Evolutionary conservation across 2,113 vertebrate genomes (phyloP).

Genomic region (Sturnira hondurensis): DNA sequence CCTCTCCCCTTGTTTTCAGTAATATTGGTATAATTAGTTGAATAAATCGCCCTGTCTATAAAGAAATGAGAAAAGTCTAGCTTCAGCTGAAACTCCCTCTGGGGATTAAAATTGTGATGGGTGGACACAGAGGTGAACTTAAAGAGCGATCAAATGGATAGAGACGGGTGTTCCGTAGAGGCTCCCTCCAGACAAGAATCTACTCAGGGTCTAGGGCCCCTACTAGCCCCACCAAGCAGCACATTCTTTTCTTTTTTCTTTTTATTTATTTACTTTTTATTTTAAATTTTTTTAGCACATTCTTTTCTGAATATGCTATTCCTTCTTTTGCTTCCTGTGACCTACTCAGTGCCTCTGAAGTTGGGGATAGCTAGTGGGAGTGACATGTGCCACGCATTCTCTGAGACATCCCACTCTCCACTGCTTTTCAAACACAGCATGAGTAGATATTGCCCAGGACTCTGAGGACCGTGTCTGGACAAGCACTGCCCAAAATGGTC

Average conservation of each 20-base stretch:
- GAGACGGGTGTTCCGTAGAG: not conserved
- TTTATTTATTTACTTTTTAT: too few relatives aligned
- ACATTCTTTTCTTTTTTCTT: not conserved
- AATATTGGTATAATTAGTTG: slow-evolving; percentile 7
- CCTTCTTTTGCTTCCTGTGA: not conserved
- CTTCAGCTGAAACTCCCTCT: not conserved
- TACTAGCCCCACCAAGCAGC: not conserved
- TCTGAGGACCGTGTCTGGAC: not conserved
- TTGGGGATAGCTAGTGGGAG: not conserved
- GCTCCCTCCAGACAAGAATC: not conserved
- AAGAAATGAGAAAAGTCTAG: not conserved
- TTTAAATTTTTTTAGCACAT: not conserved
- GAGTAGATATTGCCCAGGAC: not conserved
- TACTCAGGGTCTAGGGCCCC: not conserved
- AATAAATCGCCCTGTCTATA: not conserved
- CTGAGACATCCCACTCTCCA: not conserved
- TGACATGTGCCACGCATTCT: not conserved
- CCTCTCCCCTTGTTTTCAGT: slow-evolving; percentile 36
- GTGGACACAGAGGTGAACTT: not conserved
- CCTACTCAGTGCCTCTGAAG: not conserved
- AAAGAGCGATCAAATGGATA: not conserved
- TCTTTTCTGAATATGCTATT: not conserved
- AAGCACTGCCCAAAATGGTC: not conserved
- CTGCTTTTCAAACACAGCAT: not conserved
- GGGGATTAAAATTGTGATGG: not conserved